These are phyloP conservation scores for Neopelma chrysocephalum DNA, from an alignment of 2,797 vertebrate species.

Conservation along the genomic window DNA sequence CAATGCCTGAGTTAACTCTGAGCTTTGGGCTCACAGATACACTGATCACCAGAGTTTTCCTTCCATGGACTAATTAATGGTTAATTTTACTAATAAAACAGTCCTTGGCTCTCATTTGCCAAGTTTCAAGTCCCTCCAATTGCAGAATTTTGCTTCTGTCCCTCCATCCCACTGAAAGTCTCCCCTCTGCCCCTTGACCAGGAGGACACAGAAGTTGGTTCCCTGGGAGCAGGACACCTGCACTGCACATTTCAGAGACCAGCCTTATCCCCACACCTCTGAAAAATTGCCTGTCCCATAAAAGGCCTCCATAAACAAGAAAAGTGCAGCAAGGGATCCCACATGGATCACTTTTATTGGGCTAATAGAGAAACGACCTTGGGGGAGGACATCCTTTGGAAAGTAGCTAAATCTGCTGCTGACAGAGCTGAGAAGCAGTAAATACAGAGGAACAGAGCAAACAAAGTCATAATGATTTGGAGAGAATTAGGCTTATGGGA, in stretches of 20 bases:
- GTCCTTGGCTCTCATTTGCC: neutral
- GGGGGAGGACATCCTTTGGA: slow-evolving; percentile 28
- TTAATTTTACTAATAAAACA: neutral
- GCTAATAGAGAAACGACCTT: slow-evolving; percentile 26
- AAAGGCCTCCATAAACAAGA: neutral
- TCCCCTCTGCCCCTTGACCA: neutral
- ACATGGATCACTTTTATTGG: neutral
- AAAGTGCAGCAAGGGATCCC: neutral
- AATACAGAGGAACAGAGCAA: slow-evolving; percentile 69
- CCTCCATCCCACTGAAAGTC: neutral
- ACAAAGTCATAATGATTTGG: slow-evolving; percentile 67
- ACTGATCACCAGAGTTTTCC: neutral
- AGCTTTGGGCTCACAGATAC: neutral
- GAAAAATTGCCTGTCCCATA: neutral
- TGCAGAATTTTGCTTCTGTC: neutral
- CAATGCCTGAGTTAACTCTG: neutral
- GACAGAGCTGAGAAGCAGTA: slow-evolving; percentile 58
- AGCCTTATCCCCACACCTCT: neutral
- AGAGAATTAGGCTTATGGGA: slow-evolving; percentile 67
- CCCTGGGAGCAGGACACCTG: neutral
- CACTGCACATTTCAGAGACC: neutral
- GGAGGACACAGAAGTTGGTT: rapidly evolving
- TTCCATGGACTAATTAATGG: neutral
- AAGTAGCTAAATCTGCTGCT: slow-evolving; percentile 62
- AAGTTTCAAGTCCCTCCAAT: neutral